Base-by-base conservation (phyloP, 1,140 invertebrate species). In the Drosophila teissieri region DNA sequence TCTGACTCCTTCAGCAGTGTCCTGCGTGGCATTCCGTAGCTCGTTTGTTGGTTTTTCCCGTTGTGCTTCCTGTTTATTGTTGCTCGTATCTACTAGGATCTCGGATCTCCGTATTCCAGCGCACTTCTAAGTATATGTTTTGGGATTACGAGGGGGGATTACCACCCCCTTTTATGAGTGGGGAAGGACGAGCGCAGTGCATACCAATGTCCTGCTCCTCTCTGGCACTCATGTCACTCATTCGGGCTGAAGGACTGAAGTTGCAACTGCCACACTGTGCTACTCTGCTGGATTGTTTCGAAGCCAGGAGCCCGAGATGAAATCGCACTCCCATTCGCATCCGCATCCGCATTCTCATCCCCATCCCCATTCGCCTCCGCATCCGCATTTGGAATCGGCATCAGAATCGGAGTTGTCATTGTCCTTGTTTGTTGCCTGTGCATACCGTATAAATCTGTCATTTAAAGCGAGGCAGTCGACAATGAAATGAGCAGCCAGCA, bases 21-120 rank as follows among this genome's bases (percentile, higher is more conserved):
- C 27, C 12, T 40, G 15, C 45, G 36, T 31, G 17, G 51, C 15
- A 39, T 31, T 51, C 51, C 17, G 58, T 79, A 17, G 31, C 45
- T 61, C 27, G 49, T 76, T 78, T 57, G 65, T 68, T 80, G 65
- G 70, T 58, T 78, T 57, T 72, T 79, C 56, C 48, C 48, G 61
- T 83, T 81, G 52, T 51, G 78, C 75, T 79, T 82, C 75, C 82
- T 69, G 83, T 88, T 86, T 88, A 88, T 86, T 79, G 74, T 83
- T 77, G 54, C 57, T 76, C 45, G 74, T 54, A 34, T 73, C 24
- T 51, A 45, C 6, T 15, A 51, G 14, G 34, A 31, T 44, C 19
- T 65, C 27, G 14, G 34, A 31, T 44, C 19, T 65, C 27, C 51
- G 62, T 72, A 53, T 63, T 52, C 44, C 39, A 56, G 42, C 62